Base-by-base conservation (phyloP, 2,797 vertebrate species). In the Sphenodon punctatus region DNA sequence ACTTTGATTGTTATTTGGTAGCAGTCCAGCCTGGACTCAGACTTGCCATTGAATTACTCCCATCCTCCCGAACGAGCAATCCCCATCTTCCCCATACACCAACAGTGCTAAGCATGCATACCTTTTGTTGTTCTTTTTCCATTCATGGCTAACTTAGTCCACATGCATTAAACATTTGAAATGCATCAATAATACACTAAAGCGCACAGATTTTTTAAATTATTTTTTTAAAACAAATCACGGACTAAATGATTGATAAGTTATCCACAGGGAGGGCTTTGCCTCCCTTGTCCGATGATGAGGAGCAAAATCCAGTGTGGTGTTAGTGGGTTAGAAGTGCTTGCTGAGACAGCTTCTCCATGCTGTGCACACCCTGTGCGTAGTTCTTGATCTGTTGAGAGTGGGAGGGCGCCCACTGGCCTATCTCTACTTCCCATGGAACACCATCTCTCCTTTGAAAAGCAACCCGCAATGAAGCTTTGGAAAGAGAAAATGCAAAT, bases 401-500 rank as follows among this genome's bases (percentile, higher is more conserved):
- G 22, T 41, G 27, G 20, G 10, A 7, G 11, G 16, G 10, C 5
- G 8, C n/a, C 6, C 14, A 12, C 12, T 9, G 25, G 15, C 15
- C 15, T 43, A 15, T 22, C 39, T 53, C 36, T 34, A 12, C 45
- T 63, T 25, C 10, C 12, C 38, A 80, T 34, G 6, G 74, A 86
- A 86, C 30, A 78, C 82, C 46, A 84, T 89, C 85, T 59, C 66
- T 84, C 83, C 81, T 80, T n/a, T 16, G 78, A 82, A 89, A 66
- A 79, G 87, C 87, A 89, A 84, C 61, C 56, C 89, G 87, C 73
- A 69, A 84, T 84, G 88, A 78, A 84, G 84, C 87, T 90, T 81
- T 78, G 80, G 32, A 17, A 30, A 16, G 89, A 90, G 56, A 88
- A 89, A 90, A 61, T 60, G 87, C 86, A 43, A 39, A 84, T 46